Conservation (phyloP, 2,113 vertebrate genomes). For the Zosterops hypoxanthus region DNA sequence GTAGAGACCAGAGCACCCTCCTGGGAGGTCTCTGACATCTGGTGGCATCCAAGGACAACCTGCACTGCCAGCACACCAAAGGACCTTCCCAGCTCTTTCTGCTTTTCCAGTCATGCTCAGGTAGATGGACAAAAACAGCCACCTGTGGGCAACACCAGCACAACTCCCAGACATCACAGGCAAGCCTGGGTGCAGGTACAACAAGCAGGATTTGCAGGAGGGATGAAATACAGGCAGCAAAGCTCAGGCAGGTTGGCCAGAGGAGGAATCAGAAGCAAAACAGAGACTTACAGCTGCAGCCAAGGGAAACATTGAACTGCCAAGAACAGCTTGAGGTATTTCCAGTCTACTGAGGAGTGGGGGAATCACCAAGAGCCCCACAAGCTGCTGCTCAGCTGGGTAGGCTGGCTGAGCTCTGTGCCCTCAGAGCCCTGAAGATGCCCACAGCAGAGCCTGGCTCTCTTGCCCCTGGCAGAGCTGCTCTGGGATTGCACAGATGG, state of each 20-base stretch:
- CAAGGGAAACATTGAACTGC: not conserved
- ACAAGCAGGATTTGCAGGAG: not conserved
- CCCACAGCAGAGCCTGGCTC: not conserved
- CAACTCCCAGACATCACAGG: not conserved
- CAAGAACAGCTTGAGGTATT: constrained; percentile 11
- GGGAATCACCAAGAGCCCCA: not conserved
- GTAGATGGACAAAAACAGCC: not conserved
- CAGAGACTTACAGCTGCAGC: not conserved
- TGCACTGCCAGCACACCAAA: not conserved
- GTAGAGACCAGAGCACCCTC: not conserved
- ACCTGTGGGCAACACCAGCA: not conserved
- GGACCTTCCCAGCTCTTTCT: not conserved
- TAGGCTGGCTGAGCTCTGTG: not conserved
- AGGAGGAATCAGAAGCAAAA: not conserved
- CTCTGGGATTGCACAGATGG: not conserved
- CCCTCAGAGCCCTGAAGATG: not conserved
- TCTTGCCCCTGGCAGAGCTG: not conserved
- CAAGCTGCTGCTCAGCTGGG: not conserved
- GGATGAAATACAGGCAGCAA: not conserved
- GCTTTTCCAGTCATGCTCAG: rapidly evolving
- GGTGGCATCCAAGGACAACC: not conserved
- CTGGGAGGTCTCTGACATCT: not conserved
- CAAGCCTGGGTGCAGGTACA: not conserved
- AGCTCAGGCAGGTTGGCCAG: rapidly evolving
- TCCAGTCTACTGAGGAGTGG: not conserved